Conservation (phyloP, 2,797 vertebrate species). For the Enteromius unitaeniatus region DNA sequence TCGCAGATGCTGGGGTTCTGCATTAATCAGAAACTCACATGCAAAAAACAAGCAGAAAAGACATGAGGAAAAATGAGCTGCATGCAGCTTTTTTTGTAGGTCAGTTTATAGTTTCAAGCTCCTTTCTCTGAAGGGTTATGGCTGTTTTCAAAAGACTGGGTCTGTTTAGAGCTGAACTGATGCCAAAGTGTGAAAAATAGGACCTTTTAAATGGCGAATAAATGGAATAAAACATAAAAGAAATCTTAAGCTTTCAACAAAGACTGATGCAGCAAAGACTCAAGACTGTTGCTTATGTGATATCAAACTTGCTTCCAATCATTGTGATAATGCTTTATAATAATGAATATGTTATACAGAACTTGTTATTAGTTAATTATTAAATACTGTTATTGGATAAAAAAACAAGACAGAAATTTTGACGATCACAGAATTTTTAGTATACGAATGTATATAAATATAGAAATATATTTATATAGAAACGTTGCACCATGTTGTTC, state of each 20-base stretch:
- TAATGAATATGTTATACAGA: too few species aligned
- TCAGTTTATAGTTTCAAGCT: background rate
- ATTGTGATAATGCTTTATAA: background rate
- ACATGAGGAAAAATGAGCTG: background rate
- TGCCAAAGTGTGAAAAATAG: constrained; percentile 2
- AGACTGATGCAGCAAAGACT: constrained; percentile 1
- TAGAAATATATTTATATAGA: too few species aligned
- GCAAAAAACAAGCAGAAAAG: constrained; percentile 7
- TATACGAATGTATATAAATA: too few species aligned
- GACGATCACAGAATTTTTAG: too few species aligned
- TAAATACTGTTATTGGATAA: too few species aligned
- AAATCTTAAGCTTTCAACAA: background rate
- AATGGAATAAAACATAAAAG: background rate
- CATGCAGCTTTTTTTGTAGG: constrained; percentile 2
- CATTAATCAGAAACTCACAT: background rate
- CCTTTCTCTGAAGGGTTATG: background rate
- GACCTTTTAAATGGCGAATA: background rate
- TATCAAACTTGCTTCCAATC: background rate
- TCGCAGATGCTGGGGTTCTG: background rate
- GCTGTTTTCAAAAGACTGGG: background rate
- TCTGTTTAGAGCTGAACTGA: background rate
- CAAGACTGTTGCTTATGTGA: background rate
- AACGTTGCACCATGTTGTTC: too few species aligned
- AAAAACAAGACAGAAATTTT: too few species aligned
- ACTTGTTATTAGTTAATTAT: too few species aligned